phyloP scores from a whole-genome alignment of 1,140 invertebrate species.

The Listronotus oregonensis region DNA sequence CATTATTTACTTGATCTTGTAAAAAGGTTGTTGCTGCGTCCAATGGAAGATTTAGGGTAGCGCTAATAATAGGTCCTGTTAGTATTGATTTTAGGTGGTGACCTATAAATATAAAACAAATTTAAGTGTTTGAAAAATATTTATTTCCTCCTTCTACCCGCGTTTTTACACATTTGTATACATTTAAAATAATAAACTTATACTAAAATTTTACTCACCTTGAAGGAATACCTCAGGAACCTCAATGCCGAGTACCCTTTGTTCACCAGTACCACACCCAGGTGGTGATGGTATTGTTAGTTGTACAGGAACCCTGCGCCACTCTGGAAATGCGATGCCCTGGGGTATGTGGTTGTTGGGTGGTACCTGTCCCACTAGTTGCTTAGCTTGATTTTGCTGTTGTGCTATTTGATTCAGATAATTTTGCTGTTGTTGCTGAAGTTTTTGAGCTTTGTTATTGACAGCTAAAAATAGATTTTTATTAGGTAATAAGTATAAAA shows the following conservation, averaged over 20 bases:
- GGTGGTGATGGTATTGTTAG: constrained; percentile 54
- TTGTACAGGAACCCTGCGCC: constrained; percentile 61
- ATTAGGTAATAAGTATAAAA: too few relatives aligned
- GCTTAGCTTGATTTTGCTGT: constrained; percentile 25
- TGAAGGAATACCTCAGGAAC: constrained; percentile 80
- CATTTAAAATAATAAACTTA: too few relatives aligned
- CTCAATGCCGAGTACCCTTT: constrained; percentile 66
- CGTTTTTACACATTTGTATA: too few relatives aligned
- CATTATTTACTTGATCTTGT: constrained; percentile 83
- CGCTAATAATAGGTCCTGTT: constrained; percentile 81
- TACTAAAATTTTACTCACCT: constrained; percentile 44
- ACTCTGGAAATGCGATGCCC: constrained; percentile 54
- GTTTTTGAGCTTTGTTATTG: constrained; percentile 22
- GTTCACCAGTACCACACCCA: constrained; percentile 59
- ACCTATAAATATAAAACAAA: constrained; percentile 14
- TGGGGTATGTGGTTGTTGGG: constrained; percentile 40
- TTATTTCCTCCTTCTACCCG: too few relatives aligned
- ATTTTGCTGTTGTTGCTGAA: constrained; percentile 31
- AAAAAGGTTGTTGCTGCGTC: constrained; percentile 76
- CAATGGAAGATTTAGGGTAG: constrained; percentile 79
- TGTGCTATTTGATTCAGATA: constrained; percentile 20
- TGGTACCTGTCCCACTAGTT: constrained; percentile 35
- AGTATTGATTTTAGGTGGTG: constrained; percentile 69
- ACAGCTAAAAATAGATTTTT: constrained; percentile 11
- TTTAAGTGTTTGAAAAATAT: too few relatives aligned